Conservation (phyloP, 1,140 invertebrate species). For the Scaptomyza graminum region DNA sequence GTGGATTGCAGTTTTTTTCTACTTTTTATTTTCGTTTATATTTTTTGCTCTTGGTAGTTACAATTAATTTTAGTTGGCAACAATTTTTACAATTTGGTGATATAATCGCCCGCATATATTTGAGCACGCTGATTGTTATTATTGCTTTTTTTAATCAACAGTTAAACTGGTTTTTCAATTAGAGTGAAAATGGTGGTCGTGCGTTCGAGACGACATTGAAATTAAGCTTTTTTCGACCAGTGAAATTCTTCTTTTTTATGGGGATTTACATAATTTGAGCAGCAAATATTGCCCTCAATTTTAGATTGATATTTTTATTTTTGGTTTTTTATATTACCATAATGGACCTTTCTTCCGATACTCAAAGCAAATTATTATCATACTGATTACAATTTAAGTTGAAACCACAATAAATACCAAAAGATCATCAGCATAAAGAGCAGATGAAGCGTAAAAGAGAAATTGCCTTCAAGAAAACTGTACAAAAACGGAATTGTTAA, state of each 20-base stretch:
- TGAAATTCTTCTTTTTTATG: slow-evolving; percentile 76
- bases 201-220: slow-evolving; percentile 39
- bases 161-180: slow-evolving; percentile 82
- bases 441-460: slow-evolving; percentile 53
- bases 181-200: slow-evolving; percentile 79
- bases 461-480: slow-evolving; percentile 59
- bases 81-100: slow-evolving; percentile 52
- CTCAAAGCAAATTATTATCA: slow-evolving; percentile 54
- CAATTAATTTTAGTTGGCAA: slow-evolving; percentile 69
- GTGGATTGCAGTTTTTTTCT: slow-evolving; percentile 53
- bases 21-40: background rate
- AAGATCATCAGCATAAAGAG: slow-evolving; percentile 29
- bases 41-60: slow-evolving; percentile 52
- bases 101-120: slow-evolving; percentile 65
- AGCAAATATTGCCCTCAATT: slow-evolving; percentile 67
- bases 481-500: slow-evolving; percentile 72
- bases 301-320: slow-evolving; percentile 18
- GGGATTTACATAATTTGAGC: slow-evolving; percentile 74
- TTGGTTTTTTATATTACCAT: background rate
- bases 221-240: slow-evolving; percentile 48
- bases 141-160: slow-evolving; percentile 77
- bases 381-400: slow-evolving; percentile 32
- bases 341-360: slow-evolving; percentile 50
- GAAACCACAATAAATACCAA: background rate
- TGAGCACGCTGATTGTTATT: slow-evolving; percentile 40